phyloP scores from a whole-genome alignment of 2,113 vertebrate genomes.

The Struthidea cinerea region DNA sequence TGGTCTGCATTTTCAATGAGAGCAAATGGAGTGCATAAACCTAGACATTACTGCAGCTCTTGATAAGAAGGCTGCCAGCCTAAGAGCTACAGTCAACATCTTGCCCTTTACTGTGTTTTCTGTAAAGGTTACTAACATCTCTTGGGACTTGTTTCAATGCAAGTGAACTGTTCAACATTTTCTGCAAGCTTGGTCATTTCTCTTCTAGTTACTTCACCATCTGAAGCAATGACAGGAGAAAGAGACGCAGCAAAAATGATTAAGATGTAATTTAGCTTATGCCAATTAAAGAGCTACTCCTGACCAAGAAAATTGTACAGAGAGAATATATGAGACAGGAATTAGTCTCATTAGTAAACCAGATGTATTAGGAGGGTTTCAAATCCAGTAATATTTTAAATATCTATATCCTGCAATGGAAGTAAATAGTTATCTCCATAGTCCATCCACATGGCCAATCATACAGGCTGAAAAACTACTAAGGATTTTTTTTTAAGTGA shows the following conservation, averaged over 20 bases:
- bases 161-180: slow-evolving; percentile 10
- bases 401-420: neutral
- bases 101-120: slow-evolving; percentile 17
- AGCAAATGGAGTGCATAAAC: slow-evolving; percentile 52
- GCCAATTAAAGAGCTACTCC: neutral
- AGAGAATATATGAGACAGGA: neutral
- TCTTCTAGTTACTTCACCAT: neutral
- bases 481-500: neutral
- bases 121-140: slow-evolving; percentile 19
- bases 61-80: slow-evolving; percentile 41
- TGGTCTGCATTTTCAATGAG: slow-evolving; percentile 48
- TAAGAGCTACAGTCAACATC: neutral
- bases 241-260: neutral
- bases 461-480: neutral
- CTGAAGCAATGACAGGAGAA: neutral
- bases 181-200: neutral
- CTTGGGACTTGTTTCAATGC: neutral
- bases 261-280: neutral
- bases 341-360: neutral
- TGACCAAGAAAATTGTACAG: neutral
- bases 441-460: neutral
- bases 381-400: neutral
- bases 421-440: neutral
- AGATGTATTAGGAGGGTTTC: neutral
- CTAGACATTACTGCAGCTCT: neutral